Conservation (phyloP, 2,888 invertebrate species). For the Chesias legatella region DNA sequence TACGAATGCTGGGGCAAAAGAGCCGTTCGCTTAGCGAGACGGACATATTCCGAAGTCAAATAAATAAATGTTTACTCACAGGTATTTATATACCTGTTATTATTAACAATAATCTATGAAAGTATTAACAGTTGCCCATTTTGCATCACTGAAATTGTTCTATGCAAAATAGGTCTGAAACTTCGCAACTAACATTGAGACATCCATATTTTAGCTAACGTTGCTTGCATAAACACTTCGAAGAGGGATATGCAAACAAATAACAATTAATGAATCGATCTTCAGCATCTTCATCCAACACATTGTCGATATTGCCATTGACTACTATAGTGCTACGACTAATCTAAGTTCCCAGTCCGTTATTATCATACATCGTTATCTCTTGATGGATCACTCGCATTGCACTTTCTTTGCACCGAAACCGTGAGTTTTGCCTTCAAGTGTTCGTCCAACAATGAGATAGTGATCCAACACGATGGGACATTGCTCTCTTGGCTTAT, state of each 20-base stretch:
- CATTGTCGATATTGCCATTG: constrained; percentile 6
- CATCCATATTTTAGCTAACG: constrained; percentile 6
- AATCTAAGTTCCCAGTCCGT: constrained; percentile 6
- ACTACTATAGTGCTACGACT: constrained; percentile 9
- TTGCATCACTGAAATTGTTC: too few species aligned
- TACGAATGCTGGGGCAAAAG: not conserved
- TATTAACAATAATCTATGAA: too few species aligned
- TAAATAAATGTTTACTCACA: too few species aligned
- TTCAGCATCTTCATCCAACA: not conserved
- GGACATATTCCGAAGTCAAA: too few species aligned
- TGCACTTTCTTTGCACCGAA: constrained; percentile 3
- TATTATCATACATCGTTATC: constrained; percentile 6
- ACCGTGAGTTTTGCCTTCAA: not conserved
- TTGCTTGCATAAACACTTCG: constrained; percentile 1
- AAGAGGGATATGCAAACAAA: constrained; percentile 12
- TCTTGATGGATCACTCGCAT: constrained; percentile 14
- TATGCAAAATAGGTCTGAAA: too few species aligned
- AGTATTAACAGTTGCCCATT: too few species aligned
- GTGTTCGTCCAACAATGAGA: constrained; percentile 4
- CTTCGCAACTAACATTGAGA: constrained; percentile 5
- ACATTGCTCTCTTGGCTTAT: constrained; percentile 2
- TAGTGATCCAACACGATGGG: constrained; percentile 12
- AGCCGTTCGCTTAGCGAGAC: not conserved
- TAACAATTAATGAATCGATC: constrained; percentile 8
- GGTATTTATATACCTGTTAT: too few species aligned